Base-by-base conservation (phyloP, 2,888 invertebrate genomes). In the Physocephala rufipes region DNA sequence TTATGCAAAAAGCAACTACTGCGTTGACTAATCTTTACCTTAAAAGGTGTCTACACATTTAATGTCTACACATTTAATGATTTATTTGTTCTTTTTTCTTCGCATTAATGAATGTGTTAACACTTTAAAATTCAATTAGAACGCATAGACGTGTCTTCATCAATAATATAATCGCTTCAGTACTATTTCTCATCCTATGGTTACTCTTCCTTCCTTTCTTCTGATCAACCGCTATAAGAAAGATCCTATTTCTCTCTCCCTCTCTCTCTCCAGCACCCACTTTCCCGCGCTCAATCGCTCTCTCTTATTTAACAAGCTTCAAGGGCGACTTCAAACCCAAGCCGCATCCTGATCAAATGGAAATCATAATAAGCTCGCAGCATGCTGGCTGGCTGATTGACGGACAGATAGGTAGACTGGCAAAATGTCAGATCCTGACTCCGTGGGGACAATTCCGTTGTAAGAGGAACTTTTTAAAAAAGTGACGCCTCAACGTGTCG, bases 281-380 rank as follows among this genome's bases (percentile, higher is more conserved):
- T 19, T 21, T 36, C 36, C 9, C 36, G 4, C 36, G 4, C 36
- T 36, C 36, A 7, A 4, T 36, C 36, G 5, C 36, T 36, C 36
- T 36, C 36, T 9, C 9, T 36, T 7, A 4, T 7, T 36, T 36
- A 36, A 36, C 36, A 36, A 36, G 36, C 36, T 9, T 36, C 9
- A 9, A 36, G 26, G 19, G n/a, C 21, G 65, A 4, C 65, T 21
- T 15, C 49, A 15, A 19, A 49, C 49, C 49, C 26, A 49, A 59
- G 12, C 43, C 30, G 15, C 21, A 49, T n/a, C 59, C 26, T 73
- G 77, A 78, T 78, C 78, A 78, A 78, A 78, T 76, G 70, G 78
- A 76, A 78, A 78, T 72, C 73, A 69, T 76, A 78, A 78, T 78
- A 76, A 76, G 70, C 74, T 73, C 72, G 58, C 19, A 71, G n/a